These are phyloP conservation scores for Tolypeutes matacus DNA, from an alignment of 2,797 vertebrate genomes.

Conservation along the genomic window DNA sequence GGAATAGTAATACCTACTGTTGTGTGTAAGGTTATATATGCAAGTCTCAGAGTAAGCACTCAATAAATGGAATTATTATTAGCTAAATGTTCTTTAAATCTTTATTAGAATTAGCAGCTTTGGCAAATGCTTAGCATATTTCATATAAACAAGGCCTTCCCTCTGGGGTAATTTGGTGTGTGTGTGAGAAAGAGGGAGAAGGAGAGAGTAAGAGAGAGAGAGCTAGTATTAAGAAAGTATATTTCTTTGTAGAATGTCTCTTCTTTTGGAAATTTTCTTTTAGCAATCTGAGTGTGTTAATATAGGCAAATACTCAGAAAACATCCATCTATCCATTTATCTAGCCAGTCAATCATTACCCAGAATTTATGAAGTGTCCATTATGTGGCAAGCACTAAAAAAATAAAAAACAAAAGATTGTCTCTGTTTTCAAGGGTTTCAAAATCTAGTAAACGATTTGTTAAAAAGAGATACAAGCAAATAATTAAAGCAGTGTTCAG, in stretches of 20 bases:
- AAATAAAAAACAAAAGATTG: neutral
- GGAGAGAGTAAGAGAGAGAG: no score
- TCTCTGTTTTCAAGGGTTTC: neutral
- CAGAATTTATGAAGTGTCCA: neutral
- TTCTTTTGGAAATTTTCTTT: constrained; percentile 45
- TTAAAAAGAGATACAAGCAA: constrained; percentile 6
- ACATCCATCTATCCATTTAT: neutral
- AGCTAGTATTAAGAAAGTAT: constrained; percentile 15
- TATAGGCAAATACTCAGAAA: constrained; percentile 19
- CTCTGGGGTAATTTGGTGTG: neutral
- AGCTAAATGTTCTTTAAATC: constrained; percentile 13
- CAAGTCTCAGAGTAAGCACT: neutral
- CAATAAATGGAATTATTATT: neutral
- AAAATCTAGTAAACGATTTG: constrained; percentile 25
- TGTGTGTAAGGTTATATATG: neutral
- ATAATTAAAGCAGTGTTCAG: neutral
- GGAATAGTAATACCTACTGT: neutral
- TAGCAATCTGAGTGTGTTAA: constrained; percentile 16
- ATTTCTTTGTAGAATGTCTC: neutral
- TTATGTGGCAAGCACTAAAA: constrained; percentile 24
- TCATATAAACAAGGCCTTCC: neutral
- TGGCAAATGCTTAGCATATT: constrained; percentile 7
- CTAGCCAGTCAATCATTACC: neutral
- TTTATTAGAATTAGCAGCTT: constrained; percentile 1
- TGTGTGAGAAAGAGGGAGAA: neutral